Percentiles rank a stretch among this genome's conserved stretches.
These are phyloP conservation scores for Sigmodon hispidus DNA, from an alignment of 2,113 vertebrate species.

Conservation along the genomic window DNA sequence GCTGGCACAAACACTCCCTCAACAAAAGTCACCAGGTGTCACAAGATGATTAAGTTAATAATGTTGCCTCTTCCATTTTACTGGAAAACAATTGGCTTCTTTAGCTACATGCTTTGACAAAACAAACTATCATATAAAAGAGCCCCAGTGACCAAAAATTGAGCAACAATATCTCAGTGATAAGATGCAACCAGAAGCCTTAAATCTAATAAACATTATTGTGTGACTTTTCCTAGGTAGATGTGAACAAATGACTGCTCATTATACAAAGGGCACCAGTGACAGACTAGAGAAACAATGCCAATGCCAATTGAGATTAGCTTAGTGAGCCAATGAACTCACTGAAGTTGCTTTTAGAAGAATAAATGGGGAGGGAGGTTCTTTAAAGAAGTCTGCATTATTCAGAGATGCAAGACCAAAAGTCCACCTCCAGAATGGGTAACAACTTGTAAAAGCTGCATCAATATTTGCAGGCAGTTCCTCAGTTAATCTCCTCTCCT, in stretches of 20 bases:
- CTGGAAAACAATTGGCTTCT: background rate
- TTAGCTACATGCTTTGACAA: background rate
- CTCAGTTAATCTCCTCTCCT: background rate
- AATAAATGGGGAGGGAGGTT: background rate
- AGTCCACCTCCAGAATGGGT: background rate
- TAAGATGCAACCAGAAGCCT: background rate
- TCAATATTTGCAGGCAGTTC: background rate
- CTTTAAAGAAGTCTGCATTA: background rate
- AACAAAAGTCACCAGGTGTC: background rate
- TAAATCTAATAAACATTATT: background rate
- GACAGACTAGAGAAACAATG: background rate
- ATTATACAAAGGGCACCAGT: background rate
- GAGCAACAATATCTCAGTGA: background rate
- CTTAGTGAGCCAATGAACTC: too few relatives aligned
- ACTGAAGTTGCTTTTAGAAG: background rate
- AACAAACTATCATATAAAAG: background rate
- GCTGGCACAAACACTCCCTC: background rate
- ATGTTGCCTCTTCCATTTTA: background rate
- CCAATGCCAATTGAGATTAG: background rate
- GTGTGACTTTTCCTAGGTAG: background rate
- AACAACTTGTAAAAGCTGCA: background rate
- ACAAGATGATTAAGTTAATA: background rate
- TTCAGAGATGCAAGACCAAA: background rate
- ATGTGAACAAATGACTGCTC: background rate
- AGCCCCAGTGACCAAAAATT: background rate